These are phyloP conservation scores for Cochlearius cochlearius DNA, from an alignment of 2,113 vertebrate species.

Conservation along the genomic window DNA sequence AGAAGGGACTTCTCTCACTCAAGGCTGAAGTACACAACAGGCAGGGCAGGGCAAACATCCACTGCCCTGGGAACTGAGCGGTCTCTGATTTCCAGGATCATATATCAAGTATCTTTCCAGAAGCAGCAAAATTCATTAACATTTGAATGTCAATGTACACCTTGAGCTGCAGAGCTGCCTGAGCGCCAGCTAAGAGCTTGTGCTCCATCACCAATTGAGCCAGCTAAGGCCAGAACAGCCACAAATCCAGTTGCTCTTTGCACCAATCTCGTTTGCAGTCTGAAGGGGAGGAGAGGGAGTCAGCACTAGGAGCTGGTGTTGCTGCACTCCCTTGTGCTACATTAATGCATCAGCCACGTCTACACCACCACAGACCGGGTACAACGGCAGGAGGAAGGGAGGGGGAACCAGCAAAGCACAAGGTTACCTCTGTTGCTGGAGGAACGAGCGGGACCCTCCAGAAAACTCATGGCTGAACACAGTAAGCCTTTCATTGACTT, in stretches of 20 bases:
- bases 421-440: background rate
- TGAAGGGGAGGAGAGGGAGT: background rate
- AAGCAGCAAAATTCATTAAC: background rate
- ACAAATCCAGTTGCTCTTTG: background rate
- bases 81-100: background rate
- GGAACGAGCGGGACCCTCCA: background rate
- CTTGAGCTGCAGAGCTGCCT: background rate
- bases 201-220: background rate
- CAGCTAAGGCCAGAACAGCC: background rate
- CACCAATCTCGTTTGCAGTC: background rate
- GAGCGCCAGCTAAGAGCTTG: background rate
- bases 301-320: background rate
- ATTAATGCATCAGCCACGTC: background rate
- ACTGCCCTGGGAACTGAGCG: background rate
- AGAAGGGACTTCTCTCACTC: background rate
- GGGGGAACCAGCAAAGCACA: background rate
- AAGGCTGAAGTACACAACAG: background rate
- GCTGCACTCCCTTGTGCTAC: background rate
- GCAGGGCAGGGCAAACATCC: background rate
- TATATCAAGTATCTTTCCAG: background rate
- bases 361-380: accelerated
- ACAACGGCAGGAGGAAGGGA: background rate
- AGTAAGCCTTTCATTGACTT: background rate
- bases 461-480: background rate
- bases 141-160: background rate